Conservation (phyloP, 2,888 invertebrate genomes). For the Teleiodes luculella region DNA sequence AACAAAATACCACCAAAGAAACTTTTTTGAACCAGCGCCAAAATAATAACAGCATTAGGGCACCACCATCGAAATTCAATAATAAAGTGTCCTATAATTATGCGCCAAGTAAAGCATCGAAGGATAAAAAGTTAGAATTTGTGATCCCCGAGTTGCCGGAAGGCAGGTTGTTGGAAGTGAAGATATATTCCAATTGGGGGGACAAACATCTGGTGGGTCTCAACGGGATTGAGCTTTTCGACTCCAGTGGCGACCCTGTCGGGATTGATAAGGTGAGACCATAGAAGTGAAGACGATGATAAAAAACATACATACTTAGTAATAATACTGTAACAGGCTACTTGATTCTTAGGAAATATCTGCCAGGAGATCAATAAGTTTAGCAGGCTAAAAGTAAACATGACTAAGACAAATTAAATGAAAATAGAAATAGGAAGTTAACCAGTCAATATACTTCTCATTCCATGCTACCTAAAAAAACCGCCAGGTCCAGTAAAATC, state of each 20-base stretch:
- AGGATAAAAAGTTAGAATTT: slow-evolving; percentile 71
- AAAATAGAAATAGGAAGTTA: too few species aligned
- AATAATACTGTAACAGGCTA: too few species aligned
- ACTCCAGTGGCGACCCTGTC: slow-evolving; percentile 78
- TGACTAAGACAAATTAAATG: too few species aligned
- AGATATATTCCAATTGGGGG: slow-evolving; percentile 87
- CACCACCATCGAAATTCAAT: slow-evolving; percentile 32
- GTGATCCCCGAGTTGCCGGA: slow-evolving; percentile 87
- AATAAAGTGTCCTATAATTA: slow-evolving; percentile 44
- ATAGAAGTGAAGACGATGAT: too few species aligned
- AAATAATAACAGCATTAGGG: slow-evolving; percentile 26
- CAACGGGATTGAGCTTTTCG: slow-evolving; percentile 88
- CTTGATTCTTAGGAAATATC: too few species aligned
- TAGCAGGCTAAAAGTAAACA: too few species aligned
- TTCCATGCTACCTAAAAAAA: too few species aligned
- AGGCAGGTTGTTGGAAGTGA: slow-evolving; percentile 82
- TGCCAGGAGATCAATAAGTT: too few species aligned
- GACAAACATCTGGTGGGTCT: slow-evolving; percentile 88
- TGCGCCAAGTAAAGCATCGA: slow-evolving; percentile 36
- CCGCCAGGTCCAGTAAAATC: too few species aligned
- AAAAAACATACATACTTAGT: too few species aligned
- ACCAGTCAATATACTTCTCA: too few species aligned
- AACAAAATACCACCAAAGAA: slow-evolving; percentile 38
- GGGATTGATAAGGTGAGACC: slow-evolving; percentile 78
- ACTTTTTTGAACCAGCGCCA: slow-evolving; percentile 29